A percentile compares a stretch with the other conserved stretches of the same genome.
phyloP scores from a whole-genome alignment of 2,888 invertebrate species.

The Acleris emargana region DNA sequence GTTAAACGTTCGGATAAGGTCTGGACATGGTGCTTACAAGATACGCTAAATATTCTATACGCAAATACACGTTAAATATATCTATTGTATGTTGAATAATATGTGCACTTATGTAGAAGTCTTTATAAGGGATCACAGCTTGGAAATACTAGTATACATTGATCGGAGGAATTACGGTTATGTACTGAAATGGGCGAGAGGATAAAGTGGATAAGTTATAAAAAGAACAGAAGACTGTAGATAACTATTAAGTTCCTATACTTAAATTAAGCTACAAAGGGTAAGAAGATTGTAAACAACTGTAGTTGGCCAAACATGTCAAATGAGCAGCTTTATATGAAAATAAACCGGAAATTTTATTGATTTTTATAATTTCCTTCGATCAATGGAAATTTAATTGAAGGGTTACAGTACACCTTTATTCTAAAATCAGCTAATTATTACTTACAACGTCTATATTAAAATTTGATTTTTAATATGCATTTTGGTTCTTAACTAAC shows the following conservation, averaged over 20 bases:
- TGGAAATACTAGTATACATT: slow-evolving; percentile 78
- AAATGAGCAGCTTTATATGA: not conserved
- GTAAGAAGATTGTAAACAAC: no score
- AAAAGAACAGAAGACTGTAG: not conserved
- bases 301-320: no score
- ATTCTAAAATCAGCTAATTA: slow-evolving; percentile 21
- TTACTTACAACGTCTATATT: slow-evolving; percentile 25
- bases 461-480: slow-evolving; percentile 8
- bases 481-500: not conserved
- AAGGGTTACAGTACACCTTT: slow-evolving; percentile 41
- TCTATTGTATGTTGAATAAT: slow-evolving; percentile 47
- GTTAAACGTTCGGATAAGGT: slow-evolving; percentile 1
- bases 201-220: not conserved
- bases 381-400: slow-evolving; percentile 43
- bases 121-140: slow-evolving; percentile 83
- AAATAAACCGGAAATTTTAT: slow-evolving; percentile 1
- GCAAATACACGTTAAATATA: slow-evolving; percentile 33
- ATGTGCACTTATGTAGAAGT: slow-evolving; percentile 79
- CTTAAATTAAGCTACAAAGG: no score
- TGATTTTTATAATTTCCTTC: slow-evolving; percentile 36
- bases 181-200: not conserved
- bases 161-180: slow-evolving; percentile 54
- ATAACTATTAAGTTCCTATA: no score
- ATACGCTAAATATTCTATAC: slow-evolving; percentile 31
- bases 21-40: slow-evolving; percentile 21